Conservation (phyloP, 2,888 invertebrate species). For the Lasioglossum leucozonium region DNA sequence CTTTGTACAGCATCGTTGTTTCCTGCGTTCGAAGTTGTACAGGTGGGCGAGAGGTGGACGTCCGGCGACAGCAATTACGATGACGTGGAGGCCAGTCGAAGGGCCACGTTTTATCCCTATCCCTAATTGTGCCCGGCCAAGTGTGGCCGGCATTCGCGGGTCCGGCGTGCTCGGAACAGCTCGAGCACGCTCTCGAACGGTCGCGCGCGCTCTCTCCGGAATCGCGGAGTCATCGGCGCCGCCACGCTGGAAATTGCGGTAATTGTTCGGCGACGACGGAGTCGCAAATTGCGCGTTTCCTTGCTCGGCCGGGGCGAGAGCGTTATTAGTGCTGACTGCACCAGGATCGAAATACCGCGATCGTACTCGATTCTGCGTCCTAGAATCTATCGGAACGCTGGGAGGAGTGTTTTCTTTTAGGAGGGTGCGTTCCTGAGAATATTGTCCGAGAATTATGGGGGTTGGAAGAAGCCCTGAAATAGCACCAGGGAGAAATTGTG, state of each 20-base stretch:
- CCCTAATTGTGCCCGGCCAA: not conserved
- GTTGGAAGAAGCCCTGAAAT: too few relatives aligned
- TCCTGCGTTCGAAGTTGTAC: not conserved
- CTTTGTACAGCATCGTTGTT: not conserved
- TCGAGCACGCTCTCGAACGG: not conserved
- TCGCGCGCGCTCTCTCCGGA: slow-evolving; percentile 26
- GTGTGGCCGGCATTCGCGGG: not conserved
- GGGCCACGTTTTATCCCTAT: not conserved
- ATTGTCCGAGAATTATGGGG: too few relatives aligned
- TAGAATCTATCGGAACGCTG: too few relatives aligned
- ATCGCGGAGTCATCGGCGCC: slow-evolving; percentile 63
- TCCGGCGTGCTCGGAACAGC: slow-evolving; percentile 16
- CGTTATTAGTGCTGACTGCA: not conserved
- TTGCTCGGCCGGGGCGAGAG: not conserved
- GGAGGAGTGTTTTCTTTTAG: too few relatives aligned
- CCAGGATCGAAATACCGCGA: too few relatives aligned
- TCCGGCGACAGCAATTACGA: not conserved
- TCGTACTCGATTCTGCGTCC: too few relatives aligned
- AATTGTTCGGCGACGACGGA: slow-evolving; percentile 69
- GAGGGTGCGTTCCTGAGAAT: too few relatives aligned
- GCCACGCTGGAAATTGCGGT: slow-evolving; percentile 67
- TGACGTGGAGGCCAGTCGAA: slow-evolving; percentile 34
- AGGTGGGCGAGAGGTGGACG: not conserved
- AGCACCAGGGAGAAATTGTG: too few relatives aligned
- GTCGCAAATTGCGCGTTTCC: slow-evolving; percentile 66